Evolutionary conservation across 2,113 vertebrate genomes (phyloP).

Genomic region (Pomatorhinus ruficollis): DNA sequence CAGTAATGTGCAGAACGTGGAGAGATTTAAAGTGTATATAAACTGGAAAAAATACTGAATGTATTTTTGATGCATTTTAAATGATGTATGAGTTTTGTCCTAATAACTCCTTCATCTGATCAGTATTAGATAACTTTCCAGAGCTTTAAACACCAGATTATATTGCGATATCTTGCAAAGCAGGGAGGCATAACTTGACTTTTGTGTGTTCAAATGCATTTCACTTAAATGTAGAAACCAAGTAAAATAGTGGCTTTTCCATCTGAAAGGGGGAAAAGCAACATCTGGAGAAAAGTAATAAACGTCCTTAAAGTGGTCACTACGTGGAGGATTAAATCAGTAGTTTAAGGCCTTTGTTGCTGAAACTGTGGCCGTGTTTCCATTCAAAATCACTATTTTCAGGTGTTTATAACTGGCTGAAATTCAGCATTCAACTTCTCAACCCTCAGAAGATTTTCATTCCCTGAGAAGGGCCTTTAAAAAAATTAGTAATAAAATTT

Average conservation of each 20-base stretch:
- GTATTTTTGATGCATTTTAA: conserved; percentile 72
- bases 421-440: background rate
- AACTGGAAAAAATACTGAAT: conserved; percentile 40
- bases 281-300: background rate
- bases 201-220: background rate
- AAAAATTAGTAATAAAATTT: background rate
- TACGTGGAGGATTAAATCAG: background rate
- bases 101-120: conserved; percentile 45
- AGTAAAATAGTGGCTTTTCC: background rate
- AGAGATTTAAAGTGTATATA: conserved; percentile 62
- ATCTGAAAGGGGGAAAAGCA: background rate
- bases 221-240: background rate
- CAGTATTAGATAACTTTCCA: conserved; percentile 1
- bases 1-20: conserved; percentile 31
- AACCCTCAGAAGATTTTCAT: background rate
- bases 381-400: background rate
- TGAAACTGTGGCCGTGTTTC: background rate
- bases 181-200: background rate
- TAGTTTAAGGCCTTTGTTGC: background rate
- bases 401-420: background rate
- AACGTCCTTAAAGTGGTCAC: background rate
- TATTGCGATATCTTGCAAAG: background rate
- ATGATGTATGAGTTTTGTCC: conserved; percentile 61
- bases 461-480: background rate
- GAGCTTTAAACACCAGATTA: conserved; percentile 30